A percentile compares a stretch with the other conserved stretches of the same genome.
Evolutionary conservation across 2,888 invertebrate genomes (phyloP).

Genomic region (Azorinus chamasolen): DNA sequence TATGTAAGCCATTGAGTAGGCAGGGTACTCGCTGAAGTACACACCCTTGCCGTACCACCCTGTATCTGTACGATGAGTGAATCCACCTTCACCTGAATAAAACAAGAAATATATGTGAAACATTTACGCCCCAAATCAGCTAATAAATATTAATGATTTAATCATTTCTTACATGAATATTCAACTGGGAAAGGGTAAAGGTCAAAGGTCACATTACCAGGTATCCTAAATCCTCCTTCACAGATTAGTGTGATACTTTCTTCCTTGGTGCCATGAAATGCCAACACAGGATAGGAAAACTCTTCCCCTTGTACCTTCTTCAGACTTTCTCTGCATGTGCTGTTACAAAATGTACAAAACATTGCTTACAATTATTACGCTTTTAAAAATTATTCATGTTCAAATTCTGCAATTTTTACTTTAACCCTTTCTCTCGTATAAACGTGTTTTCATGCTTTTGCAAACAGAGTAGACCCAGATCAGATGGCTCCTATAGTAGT

Average conservation of each 20-base stretch:
- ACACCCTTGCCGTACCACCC: slow-evolving; percentile 77
- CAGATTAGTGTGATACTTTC: slow-evolving; percentile 77
- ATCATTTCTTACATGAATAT: too few species aligned
- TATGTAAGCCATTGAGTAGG: slow-evolving; percentile 79
- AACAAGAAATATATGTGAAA: neutral
- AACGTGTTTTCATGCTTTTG: too few species aligned
- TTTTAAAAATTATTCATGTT: neutral
- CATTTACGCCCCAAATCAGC: too few species aligned
- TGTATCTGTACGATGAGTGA: slow-evolving; percentile 68
- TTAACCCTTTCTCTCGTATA: too few species aligned
- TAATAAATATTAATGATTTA: neutral
- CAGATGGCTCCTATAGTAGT: too few species aligned
- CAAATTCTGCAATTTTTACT: neutral
- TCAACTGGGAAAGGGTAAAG: neutral
- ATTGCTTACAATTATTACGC: neutral
- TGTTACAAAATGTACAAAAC: slow-evolving; percentile 30
- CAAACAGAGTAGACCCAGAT: too few species aligned
- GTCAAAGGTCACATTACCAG: slow-evolving; percentile 62
- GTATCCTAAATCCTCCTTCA: slow-evolving; percentile 77
- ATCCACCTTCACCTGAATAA: slow-evolving; percentile 61
- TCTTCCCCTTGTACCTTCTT: slow-evolving; percentile 74
- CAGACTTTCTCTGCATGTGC: slow-evolving; percentile 73
- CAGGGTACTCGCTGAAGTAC: slow-evolving; percentile 82
- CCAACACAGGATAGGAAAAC: slow-evolving; percentile 79
- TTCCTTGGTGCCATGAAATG: slow-evolving; percentile 80